Percentiles rank a stretch among this genome's conserved stretches.
Conservation (phyloP, 2,888 invertebrate genomes). For the Gryllus longicercus region DNA sequence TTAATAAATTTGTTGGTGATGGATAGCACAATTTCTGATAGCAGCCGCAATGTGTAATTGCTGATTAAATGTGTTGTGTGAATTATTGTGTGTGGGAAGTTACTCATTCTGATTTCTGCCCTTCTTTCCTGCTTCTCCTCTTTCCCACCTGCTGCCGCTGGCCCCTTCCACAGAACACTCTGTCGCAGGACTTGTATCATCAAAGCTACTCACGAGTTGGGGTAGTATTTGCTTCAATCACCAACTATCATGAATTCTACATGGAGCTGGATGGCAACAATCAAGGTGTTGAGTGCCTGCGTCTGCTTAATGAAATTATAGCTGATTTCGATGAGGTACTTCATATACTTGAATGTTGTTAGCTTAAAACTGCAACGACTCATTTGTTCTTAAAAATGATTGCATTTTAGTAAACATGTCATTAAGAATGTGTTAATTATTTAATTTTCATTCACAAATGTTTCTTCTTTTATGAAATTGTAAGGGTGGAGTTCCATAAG, state of each 20-base stretch:
- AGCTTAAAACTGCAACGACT: no score
- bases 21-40: not conserved
- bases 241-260: slow-evolving; percentile 92
- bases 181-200: slow-evolving; percentile 80
- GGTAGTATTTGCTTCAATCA: slow-evolving; percentile 87
- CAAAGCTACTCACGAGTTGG: slow-evolving; percentile 88
- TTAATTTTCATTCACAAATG: no score
- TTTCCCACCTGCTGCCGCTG: slow-evolving; percentile 18
- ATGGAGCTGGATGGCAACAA: slow-evolving; percentile 89
- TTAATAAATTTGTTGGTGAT: no score
- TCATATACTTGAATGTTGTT: no score
- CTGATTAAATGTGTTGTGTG: not conserved
- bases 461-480: no score
- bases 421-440: no score
- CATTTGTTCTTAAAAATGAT: no score
- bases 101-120: slow-evolving; percentile 4
- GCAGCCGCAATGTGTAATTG: not conserved
- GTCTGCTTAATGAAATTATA: slow-evolving; percentile 86
- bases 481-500: no score
- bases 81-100: not conserved
- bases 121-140: slow-evolving; percentile 22
- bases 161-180: slow-evolving; percentile 34
- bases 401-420: no score
- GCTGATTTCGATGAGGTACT: slow-evolving; percentile 89
- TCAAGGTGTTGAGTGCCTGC: slow-evolving; percentile 84